phyloP scores from a whole-genome alignment of 2,888 invertebrate species.

The Mesopsocus fuscifrons region DNA sequence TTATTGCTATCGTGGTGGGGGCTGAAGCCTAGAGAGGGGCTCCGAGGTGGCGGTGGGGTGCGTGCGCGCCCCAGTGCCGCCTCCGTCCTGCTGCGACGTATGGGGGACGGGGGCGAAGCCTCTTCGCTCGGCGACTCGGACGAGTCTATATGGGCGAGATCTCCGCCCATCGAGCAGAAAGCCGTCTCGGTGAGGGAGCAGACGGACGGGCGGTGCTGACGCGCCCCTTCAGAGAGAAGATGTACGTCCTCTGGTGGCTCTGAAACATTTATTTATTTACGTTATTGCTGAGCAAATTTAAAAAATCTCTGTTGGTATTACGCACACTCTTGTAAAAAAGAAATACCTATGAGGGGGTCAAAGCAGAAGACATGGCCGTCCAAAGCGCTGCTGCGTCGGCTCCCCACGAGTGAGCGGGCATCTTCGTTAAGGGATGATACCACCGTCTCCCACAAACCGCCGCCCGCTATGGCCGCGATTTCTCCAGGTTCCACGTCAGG shows the following conservation, averaged over 20 bases:
- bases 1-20: too few relatives aligned
- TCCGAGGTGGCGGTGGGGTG: neutral
- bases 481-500: too few relatives aligned
- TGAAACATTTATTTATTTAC: too few relatives aligned
- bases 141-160: slow-evolving; percentile 4
- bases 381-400: neutral
- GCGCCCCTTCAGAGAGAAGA: too few relatives aligned
- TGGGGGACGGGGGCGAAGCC: neutral
- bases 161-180: neutral
- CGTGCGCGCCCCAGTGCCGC: neutral
- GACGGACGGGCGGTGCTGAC: neutral
- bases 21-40: neutral
- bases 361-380: neutral
- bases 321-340: too few relatives aligned
- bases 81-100: neutral
- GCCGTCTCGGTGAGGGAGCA: neutral
- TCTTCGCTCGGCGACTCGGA: slow-evolving; percentile 5
- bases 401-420: neutral
- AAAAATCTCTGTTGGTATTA: too few relatives aligned
- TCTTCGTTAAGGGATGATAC: slow-evolving; percentile 3
- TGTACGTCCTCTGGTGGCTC: too few relatives aligned
- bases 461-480: too few relatives aligned
- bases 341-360: too few relatives aligned
- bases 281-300: too few relatives aligned
- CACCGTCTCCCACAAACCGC: slow-evolving; percentile 1